Base-by-base conservation (phyloP, 2,113 vertebrate species). In the Eolophus roseicapilla region DNA sequence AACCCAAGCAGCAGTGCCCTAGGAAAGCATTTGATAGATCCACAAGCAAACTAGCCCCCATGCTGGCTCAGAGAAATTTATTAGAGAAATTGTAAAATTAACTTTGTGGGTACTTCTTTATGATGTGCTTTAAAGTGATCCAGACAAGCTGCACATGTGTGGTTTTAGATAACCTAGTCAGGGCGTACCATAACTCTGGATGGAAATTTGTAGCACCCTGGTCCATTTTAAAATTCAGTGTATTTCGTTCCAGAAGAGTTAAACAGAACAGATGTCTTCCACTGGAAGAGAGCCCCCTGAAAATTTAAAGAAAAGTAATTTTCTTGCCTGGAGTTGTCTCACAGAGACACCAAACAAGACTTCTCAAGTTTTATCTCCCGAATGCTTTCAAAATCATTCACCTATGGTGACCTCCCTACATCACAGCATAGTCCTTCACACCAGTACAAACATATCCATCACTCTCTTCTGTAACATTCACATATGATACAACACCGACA, bases 41-140 rank as follows among this genome's bases (percentile, higher is more conserved):
- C 2, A 1, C 6, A 3, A 0, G 18, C 47, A 65, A 16, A 21
- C 5, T 8, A 17, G n/a, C 13, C 15, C 13, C 16, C 37, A 11
- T 0, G 3, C 37, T 7, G 11, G 37, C 71, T 50, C 35, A 47
- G 37, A 28, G 28, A 70, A 70, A 28, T 28, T 28, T 16, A 20
- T 11, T 3, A 15, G 14, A 55, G 55, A 79, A 63, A 73, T 7
- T 9, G 2, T 4, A 7, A 47, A 27, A 27, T 31, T 0, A 31
- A 53, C 44, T 53, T 57, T 21, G 35, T 16, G 5, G 28, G 35
- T 82, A 33, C 21, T 77, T 65, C 33, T 49, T 88, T 50, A 37
- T 14, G 16, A 62, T 47, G 19, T 49, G 50, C 57, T 76, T 67
- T 76, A 41, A 67, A 64, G 17, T 9, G 23, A 65, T 20, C 41